These are phyloP conservation scores for Zelostemma sp. DNA, from an alignment of 1,140 invertebrate genomes.

Conservation along the genomic window DNA sequence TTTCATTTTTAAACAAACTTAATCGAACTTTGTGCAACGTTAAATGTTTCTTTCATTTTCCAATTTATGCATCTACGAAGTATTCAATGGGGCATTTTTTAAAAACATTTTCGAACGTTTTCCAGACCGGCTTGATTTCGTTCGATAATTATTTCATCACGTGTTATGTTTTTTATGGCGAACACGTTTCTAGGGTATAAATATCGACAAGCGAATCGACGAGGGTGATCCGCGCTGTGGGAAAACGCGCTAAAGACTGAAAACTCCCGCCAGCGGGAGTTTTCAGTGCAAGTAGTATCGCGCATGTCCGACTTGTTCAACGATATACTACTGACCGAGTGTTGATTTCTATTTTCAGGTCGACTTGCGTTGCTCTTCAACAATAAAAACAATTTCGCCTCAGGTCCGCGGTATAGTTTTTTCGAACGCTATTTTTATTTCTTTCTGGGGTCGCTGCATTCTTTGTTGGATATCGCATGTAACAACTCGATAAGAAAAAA, in stretches of 20 bases:
- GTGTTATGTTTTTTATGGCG: slow-evolving; percentile 21
- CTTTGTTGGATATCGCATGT: too few species aligned
- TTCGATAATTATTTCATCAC: slow-evolving; percentile 8
- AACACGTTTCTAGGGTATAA: neutral
- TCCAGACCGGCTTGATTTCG: too few species aligned
- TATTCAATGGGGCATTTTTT: too few species aligned
- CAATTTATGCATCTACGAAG: too few species aligned
- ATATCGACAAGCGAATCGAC: neutral
- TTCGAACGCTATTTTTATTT: neutral
- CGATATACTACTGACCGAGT: slow-evolving; percentile 28
- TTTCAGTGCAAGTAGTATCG: slow-evolving; percentile 42
- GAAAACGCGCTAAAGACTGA: slow-evolving; percentile 58
- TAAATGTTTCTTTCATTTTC: too few species aligned
- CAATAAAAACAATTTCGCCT: slow-evolving; percentile 41
- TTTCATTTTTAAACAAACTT: too few species aligned
- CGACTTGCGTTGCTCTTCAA: slow-evolving; percentile 38
- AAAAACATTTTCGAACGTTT: too few species aligned
- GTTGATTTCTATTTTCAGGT: slow-evolving; percentile 48
- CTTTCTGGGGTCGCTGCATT: neutral
- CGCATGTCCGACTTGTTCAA: slow-evolving; percentile 60
- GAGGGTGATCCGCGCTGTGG: slow-evolving; percentile 39
- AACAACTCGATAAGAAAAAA: too few species aligned
- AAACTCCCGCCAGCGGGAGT: slow-evolving; percentile 14
- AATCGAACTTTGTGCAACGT: too few species aligned
- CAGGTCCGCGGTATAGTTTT: slow-evolving; percentile 32